phyloP scores from a whole-genome alignment of 1,140 invertebrate species.

The Leptopilina boulardi region DNA sequence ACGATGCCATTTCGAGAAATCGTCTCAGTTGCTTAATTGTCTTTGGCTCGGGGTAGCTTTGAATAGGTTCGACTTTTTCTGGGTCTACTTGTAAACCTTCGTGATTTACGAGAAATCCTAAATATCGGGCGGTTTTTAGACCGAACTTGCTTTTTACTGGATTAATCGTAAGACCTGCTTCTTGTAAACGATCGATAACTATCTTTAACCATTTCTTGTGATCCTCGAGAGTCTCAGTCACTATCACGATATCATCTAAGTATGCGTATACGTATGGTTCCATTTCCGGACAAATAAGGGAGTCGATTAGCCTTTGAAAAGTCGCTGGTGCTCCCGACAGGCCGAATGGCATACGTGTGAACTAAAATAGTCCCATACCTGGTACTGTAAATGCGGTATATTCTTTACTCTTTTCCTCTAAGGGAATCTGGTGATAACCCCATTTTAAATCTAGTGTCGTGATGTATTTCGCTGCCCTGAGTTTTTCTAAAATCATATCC shows the following conservation, averaged over 20 bases:
- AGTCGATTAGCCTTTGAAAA: background rate
- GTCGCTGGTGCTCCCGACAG: too few species aligned
- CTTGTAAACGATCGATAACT: background rate
- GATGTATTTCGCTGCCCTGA: too few species aligned
- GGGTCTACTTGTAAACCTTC: background rate
- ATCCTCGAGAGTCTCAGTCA: background rate
- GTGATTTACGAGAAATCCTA: constrained; percentile 52
- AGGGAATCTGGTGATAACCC: too few species aligned
- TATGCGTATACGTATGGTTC: background rate
- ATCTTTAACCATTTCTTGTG: background rate
- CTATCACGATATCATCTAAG: background rate
- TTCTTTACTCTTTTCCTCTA: background rate
- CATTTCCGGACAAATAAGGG: background rate
- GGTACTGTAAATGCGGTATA: constrained; percentile 1
- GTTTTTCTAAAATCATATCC: too few species aligned
- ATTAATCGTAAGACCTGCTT: constrained; percentile 43
- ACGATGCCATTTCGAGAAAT: constrained; percentile 73
- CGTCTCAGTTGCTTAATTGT: constrained; percentile 42
- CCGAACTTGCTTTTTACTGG: constrained; percentile 24
- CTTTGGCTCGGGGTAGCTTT: constrained; percentile 6
- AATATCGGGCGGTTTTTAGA: constrained; percentile 47
- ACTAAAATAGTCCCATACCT: background rate
- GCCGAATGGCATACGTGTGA: background rate
- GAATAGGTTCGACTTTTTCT: background rate
- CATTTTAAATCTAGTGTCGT: too few species aligned